A percentile compares a stretch with the other conserved stretches of the same genome.
These are phyloP conservation scores for Chlorodrepanis virens DNA, from an alignment of 2,113 vertebrate genomes.

Conservation along the genomic window DNA sequence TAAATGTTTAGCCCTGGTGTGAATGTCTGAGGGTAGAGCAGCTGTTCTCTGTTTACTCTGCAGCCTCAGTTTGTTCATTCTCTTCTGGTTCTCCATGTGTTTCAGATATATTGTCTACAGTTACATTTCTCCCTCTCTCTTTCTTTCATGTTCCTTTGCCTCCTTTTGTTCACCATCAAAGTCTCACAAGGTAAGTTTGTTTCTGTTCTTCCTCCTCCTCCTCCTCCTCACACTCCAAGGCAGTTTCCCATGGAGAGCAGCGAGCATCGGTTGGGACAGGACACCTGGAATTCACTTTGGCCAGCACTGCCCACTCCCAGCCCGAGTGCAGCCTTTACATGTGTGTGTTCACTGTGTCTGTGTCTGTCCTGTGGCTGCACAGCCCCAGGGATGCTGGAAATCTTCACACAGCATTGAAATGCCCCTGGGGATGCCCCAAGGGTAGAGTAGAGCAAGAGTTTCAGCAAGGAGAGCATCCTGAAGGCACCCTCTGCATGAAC, in stretches of 20 bases:
- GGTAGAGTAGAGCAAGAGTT: background rate
- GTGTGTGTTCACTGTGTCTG: background rate
- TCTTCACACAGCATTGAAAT: background rate
- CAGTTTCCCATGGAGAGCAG: background rate
- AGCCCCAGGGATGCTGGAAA: background rate
- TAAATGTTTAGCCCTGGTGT: background rate
- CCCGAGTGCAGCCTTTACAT: background rate
- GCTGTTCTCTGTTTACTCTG: conserved; percentile 13
- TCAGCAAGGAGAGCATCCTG: background rate
- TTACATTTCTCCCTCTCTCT: conserved; percentile 59
- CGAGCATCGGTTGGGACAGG: fast-evolving
- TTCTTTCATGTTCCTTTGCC: conserved; percentile 64
- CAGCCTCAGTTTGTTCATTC: background rate
- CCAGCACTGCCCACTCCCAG: fast-evolving
- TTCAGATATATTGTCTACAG: conserved; percentile 1
- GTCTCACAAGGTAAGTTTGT: conserved; percentile 85
- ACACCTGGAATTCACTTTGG: background rate
- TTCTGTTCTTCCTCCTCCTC: conserved; percentile 20
- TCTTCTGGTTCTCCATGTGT: background rate
- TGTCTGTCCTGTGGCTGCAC: background rate
- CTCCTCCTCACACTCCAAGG: background rate
- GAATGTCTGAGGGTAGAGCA: background rate
- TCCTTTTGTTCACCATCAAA: conserved; percentile 64
- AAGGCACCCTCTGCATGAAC: background rate
- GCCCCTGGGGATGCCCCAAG: background rate